Evolutionary conservation across 2,113 vertebrate genomes (phyloP), one percentile per base, ranked within the genome.

Genomic region (Cynoglossus semilaevis): DNA sequence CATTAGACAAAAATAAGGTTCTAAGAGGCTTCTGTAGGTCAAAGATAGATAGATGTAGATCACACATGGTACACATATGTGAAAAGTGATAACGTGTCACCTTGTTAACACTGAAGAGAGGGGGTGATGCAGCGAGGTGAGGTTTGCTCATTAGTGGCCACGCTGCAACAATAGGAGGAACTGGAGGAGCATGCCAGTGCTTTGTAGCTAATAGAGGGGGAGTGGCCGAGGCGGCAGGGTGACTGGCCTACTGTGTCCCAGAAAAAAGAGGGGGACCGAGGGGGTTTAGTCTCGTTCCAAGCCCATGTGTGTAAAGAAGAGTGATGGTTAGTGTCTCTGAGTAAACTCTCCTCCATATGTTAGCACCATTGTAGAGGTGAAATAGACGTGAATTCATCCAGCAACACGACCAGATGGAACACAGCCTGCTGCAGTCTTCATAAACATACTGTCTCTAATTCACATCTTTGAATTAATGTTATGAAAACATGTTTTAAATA

Each of bases 111-210:
- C 22, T 29, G 22, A 29, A 29, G 13, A 19, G 46, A n/a, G 58
- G 46, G 4, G 58, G 37, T 34, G 52, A n/a, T 35, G 51, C 4
- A 37, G 40, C 0, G 44, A 51, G 55, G 48, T 43, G 67, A 61
- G 56, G 55, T 66, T 42, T 47, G 69, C 69, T 81, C 67, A 70
- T 75, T 76, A 79, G 66, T 15, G 72, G 60, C 62, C 75, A 70
- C 64, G 40, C 62, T 74, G 72, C 70, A 66, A 58, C 63, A 72
- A 76, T 70, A 82, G 56, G 59, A 41, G 55, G 47, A 56, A 61
- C 47, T 47, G 50, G 43, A 69, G 65, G 63, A 71, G 58, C 54
- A 62, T 58, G 60, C 47, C 49, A 51, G 48, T 44, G 74, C 58
- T 78, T 73, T 73, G 72, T 55, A 55, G 36, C 64, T 56, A 50